A percentile compares a stretch with the other conserved stretches of the same genome.
phyloP scores from a whole-genome alignment of 2,113 vertebrate genomes.

The Callipepla squamata region DNA sequence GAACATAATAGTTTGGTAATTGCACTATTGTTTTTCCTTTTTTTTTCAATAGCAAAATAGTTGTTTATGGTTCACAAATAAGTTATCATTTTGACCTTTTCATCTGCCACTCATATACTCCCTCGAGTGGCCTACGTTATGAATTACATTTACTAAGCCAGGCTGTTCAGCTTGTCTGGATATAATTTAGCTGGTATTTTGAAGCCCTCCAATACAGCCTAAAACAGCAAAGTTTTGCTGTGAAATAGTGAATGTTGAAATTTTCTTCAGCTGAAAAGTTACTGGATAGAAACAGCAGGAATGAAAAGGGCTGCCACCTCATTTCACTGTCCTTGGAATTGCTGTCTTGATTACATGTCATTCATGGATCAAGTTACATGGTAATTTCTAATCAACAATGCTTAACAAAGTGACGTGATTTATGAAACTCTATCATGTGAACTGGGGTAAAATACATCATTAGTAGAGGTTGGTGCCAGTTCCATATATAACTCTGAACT shows the following conservation, averaged over 20 bases:
- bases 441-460: neutral
- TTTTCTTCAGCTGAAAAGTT: neutral
- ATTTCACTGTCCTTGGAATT: neutral
- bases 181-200: neutral
- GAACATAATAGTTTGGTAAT: neutral
- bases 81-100: neutral
- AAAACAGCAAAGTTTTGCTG: neutral
- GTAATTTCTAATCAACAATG: neutral
- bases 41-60: neutral
- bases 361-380: accelerated
- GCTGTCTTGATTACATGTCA: neutral
- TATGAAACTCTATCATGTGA: neutral
- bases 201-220: neutral
- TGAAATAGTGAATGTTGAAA: neutral
- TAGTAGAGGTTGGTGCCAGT: neutral
- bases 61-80: neutral
- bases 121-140: neutral
- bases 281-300: neutral
- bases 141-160: neutral
- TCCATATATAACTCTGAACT: neutral
- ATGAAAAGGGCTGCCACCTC: neutral
- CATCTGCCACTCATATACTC: neutral
- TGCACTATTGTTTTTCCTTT: neutral
- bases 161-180: neutral
- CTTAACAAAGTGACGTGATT: neutral